phyloP scores from a whole-genome alignment of 2,888 invertebrate species.

The Campoplex nolae region DNA sequence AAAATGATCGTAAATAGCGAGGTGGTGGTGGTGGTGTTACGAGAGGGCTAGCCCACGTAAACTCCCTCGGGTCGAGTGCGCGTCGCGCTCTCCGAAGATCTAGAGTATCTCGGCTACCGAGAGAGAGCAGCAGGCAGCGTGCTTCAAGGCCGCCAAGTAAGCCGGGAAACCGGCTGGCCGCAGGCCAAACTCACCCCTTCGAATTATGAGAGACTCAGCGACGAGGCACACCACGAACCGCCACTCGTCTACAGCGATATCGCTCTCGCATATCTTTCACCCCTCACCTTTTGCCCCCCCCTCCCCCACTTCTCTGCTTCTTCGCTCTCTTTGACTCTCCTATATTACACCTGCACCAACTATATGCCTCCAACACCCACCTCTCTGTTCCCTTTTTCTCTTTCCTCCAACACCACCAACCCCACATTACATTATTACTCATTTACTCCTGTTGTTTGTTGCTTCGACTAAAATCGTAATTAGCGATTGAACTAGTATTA shows the following conservation, averaged over 20 bases:
- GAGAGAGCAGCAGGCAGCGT: slow-evolving; percentile 63
- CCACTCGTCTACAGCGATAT: slow-evolving; percentile 59
- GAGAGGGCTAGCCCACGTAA: slow-evolving; percentile 51
- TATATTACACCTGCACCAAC: not conserved
- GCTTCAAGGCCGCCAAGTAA: slow-evolving; percentile 63
- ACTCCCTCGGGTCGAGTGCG: slow-evolving; percentile 39
- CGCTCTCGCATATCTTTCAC: slow-evolving; percentile 48
- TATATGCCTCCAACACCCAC: not conserved
- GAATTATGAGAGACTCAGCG: slow-evolving; percentile 72
- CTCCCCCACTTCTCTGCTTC: too few species aligned
- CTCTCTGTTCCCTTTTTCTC: not conserved
- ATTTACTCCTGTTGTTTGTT: slow-evolving; percentile 49
- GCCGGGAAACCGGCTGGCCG: slow-evolving; percentile 67
- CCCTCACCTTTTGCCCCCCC: not conserved
- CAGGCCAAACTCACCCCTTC: slow-evolving; percentile 70
- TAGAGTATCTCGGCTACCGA: slow-evolving; percentile 67
- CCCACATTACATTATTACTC: slow-evolving; percentile 36
- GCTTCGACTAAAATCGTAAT: slow-evolving; percentile 36
- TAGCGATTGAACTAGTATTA: slow-evolving; percentile 39
- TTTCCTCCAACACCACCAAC: not conserved
- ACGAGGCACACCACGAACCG: slow-evolving; percentile 51
- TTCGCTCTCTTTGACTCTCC: not conserved
- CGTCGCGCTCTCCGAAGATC: slow-evolving; percentile 70
- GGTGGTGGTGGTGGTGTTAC: slow-evolving; percentile 60
- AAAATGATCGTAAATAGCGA: slow-evolving; percentile 82